Percentiles rank a stretch among this genome's conserved stretches.
Conservation (phyloP, 2,888 invertebrate genomes). For the Erynnis tages region DNA sequence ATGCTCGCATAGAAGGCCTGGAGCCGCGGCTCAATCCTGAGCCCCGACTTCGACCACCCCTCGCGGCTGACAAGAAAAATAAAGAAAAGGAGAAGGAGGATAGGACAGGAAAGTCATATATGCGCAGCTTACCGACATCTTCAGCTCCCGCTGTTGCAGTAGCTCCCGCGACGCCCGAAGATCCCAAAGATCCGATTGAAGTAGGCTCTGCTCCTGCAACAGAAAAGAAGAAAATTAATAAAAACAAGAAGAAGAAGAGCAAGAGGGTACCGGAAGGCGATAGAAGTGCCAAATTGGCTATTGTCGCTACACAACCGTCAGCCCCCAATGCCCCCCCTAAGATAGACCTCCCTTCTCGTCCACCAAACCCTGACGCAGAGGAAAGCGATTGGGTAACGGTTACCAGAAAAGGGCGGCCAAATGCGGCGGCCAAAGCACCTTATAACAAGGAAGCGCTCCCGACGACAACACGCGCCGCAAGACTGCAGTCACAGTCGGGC, state of each 20-base stretch:
- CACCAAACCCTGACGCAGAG: neutral
- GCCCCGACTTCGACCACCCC: neutral
- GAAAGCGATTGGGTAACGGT: neutral
- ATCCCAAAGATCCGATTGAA: neutral
- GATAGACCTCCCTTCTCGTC: neutral
- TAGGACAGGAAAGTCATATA: neutral
- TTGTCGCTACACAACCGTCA: neutral
- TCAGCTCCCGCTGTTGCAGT: neutral
- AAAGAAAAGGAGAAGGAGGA: neutral
- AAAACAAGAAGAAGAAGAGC: neutral
- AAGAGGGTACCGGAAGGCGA: neutral
- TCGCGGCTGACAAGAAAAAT: neutral
- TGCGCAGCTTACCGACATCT: neutral
- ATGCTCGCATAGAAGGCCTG: neutral
- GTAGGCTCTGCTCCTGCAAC: neutral
- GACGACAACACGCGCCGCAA: neutral
- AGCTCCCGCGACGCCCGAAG: neutral
- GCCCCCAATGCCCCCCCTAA: neutral
- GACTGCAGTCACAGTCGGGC: neutral
- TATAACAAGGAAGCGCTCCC: neutral
- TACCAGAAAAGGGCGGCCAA: neutral
- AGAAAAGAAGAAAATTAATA: neutral
- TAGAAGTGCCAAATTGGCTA: neutral
- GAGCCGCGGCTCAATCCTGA: neutral
- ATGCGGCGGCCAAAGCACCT: neutral